Percentiles rank a stretch among this genome's conserved stretches.
Evolutionary conservation across 2,113 vertebrate genomes (phyloP).

Genomic region (Periophthalmus modestus): DNA sequence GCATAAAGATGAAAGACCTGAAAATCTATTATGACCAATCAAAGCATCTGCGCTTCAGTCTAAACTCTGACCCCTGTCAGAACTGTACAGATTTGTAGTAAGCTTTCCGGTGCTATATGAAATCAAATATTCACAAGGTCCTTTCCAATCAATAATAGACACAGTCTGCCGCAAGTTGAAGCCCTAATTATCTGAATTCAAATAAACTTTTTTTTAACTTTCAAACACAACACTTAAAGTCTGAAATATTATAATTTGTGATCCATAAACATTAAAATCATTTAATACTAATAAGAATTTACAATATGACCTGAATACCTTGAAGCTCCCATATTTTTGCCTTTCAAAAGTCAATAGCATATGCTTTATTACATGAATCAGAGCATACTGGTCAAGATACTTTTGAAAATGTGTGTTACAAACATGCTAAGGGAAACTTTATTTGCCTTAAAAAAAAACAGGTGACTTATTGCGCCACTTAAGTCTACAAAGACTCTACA

Average conservation of each 20-base stretch:
- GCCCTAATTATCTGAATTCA: not conserved
- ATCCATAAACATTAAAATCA: not conserved
- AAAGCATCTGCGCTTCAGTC: slow-evolving; percentile 67
- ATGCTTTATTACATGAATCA: slow-evolving; percentile 57
- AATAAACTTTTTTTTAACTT: not conserved
- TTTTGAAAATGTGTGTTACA: slow-evolving; percentile 68
- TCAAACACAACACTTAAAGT: not conserved
- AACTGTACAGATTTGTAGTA: slow-evolving; percentile 67
- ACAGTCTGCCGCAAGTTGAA: not conserved
- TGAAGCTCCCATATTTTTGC: not conserved
- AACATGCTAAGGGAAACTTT: slow-evolving; percentile 65
- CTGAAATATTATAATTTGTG: not conserved
- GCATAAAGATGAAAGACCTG: slow-evolving; percentile 68
- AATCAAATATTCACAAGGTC: slow-evolving; percentile 67
- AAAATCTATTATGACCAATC: slow-evolving; percentile 70
- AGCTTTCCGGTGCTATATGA: slow-evolving; percentile 59
- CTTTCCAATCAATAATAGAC: slow-evolving; percentile 53
- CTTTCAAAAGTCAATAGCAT: not conserved
- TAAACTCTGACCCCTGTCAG: slow-evolving; percentile 59
- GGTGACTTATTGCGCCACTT: slow-evolving; percentile 52
- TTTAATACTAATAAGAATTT: not conserved
- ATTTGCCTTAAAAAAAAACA: slow-evolving; percentile 69
- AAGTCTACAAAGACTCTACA: slow-evolving; percentile 23
- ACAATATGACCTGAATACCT: not conserved
- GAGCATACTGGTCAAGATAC: slow-evolving; percentile 51